Base-by-base conservation (phyloP, 2,113 vertebrate species). In the Thamnaconus septentrionalis region DNA sequence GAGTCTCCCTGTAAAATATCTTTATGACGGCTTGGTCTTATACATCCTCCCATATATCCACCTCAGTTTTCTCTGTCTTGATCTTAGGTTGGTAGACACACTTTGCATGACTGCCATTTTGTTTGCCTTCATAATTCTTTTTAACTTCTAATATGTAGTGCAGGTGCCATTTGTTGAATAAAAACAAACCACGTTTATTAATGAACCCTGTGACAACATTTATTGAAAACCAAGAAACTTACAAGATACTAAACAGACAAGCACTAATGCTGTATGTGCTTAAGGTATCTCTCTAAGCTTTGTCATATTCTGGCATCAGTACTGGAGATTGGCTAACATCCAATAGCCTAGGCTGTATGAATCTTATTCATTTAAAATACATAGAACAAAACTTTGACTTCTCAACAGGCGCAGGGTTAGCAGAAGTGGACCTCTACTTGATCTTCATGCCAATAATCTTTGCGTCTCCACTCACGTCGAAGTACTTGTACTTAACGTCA, bases 401-500 rank as follows among this genome's bases (percentile, higher is more conserved):
- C 18, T 31, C 18, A 7, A 45, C 44, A 45, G 7, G 7, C 44
- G 7, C 44, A 45, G 7, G 44, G 7, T 45, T 1, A 45, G 44
- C 50, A 45, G 18, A 1, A 2, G 18, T 31, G 18, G 18, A 1
- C 18, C 18, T 31, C 18, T 88, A 93, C 48, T 88, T 88, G 46
- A 91, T 60, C 74, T 91, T 90, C 39, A 93, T 41, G 57, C 90
- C 75, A 1, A 72, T 0, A 40, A 93, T 50, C 78, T 50, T 87
- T 0, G 85, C 89, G 0, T 85, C 89, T 0, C 91, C 92, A 3
- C 3, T 2, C 45, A 92, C 64, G 0, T 85, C 11, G 0, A 93
- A 73, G 82, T 76, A 79, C 1, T 79, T 76, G 84, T 91, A 91
- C 66, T 86, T 85, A 59, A 89, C 75, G 6, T 92, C 91, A 0